Evolutionary conservation across 2,888 invertebrate genomes (phyloP).

Genomic region (Pherbina coryleti): DNA sequence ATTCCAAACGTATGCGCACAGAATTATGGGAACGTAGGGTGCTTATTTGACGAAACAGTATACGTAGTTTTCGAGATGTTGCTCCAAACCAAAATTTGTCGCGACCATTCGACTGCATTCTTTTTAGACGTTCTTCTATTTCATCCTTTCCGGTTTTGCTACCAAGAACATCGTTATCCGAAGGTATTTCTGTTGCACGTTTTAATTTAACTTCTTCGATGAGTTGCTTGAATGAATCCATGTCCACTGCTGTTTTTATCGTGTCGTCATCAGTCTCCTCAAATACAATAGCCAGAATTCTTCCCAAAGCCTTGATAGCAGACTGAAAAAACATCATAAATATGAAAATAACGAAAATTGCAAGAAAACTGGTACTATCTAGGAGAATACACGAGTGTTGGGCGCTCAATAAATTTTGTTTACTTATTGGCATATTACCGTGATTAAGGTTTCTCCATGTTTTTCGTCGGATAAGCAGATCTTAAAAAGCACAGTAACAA

Average conservation of each 20-base stretch:
- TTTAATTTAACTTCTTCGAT: constrained; percentile 41
- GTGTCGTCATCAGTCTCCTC: constrained; percentile 62
- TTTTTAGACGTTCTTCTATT: constrained; percentile 53
- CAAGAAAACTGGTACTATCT: too few relatives aligned
- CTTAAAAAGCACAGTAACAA: constrained; percentile 71
- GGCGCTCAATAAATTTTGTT: not conserved
- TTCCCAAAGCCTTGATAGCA: constrained; percentile 61
- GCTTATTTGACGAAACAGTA: constrained; percentile 69
- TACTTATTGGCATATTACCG: constrained; percentile 68
- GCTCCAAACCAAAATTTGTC: constrained; percentile 68
- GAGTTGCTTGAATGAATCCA: constrained; percentile 53
- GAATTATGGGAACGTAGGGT: constrained; percentile 75
- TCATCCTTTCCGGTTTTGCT: constrained; percentile 51
- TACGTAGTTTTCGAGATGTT: constrained; percentile 62
- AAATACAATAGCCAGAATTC: constrained; percentile 63
- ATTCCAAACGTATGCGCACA: constrained; percentile 74
- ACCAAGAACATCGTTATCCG: constrained; percentile 52
- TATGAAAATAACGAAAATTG: not conserved
- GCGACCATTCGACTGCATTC: constrained; percentile 57
- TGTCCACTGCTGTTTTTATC: constrained; percentile 52
- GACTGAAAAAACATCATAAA: constrained; percentile 52
- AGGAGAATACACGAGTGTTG: not conserved
- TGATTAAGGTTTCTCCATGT: constrained; percentile 73
- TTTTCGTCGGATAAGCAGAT: constrained; percentile 72
- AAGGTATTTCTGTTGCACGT: not conserved